Conservation (phyloP, 2,113 vertebrate genomes). For the Heliornis fulica region DNA sequence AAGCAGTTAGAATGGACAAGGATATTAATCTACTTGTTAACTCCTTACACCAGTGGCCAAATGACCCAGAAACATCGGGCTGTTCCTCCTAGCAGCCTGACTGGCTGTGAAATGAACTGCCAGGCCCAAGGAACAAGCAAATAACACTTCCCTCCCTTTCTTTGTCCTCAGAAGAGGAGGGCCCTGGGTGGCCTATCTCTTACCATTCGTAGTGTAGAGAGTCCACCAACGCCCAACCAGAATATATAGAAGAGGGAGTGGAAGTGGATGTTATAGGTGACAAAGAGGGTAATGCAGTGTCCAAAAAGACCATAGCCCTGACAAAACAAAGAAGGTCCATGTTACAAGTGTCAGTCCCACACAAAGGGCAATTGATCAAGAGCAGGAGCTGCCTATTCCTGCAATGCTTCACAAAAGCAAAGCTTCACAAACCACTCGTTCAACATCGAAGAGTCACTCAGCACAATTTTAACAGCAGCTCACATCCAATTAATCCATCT, state of each 20-base stretch:
- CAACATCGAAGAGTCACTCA: not conserved
- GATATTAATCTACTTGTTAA: not conserved
- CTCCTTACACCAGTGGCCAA: not conserved
- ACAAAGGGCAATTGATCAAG: not conserved
- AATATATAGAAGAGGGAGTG: conserved; percentile 95
- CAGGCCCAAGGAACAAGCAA: not conserved
- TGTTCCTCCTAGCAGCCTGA: not conserved
- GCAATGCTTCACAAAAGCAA: not conserved
- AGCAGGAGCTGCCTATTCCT: not conserved
- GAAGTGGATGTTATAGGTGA: conserved; percentile 97
- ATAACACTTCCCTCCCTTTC: not conserved
- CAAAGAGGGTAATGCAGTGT: conserved; percentile 91
- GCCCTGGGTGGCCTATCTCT: not conserved
- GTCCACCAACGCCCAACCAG: conserved; percentile 90
- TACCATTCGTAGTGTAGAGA: conserved; percentile 96
- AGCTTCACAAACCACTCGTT: not conserved
- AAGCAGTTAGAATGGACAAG: not conserved
- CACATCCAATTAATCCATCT: not conserved
- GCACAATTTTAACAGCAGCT: not conserved
- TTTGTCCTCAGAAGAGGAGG: not conserved
- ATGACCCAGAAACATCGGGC: not conserved
- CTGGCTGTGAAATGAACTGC: not conserved
- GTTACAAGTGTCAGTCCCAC: not conserved
- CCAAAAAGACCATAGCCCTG: conserved; percentile 97
- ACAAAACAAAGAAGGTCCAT: not conserved